Conservation (phyloP, 2,888 invertebrate genomes). For the Idaea dimidiata region DNA sequence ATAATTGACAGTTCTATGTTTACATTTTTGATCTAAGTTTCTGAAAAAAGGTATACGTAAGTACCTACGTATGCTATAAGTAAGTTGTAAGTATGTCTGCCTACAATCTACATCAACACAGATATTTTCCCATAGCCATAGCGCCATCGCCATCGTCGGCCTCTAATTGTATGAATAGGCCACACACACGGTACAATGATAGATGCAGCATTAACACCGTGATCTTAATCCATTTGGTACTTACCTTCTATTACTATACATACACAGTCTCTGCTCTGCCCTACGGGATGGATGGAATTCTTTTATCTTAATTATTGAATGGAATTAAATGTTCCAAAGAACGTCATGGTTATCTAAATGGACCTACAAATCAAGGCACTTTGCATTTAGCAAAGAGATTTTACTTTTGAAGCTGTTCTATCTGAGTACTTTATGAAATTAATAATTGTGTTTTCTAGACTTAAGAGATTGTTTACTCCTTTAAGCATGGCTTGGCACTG, state of each 20-base stretch:
- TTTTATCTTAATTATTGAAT: constrained; percentile 6
- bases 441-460: too few species aligned
- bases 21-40: too few species aligned
- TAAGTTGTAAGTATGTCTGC: not conserved
- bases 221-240: constrained; percentile 25
- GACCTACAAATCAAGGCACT: not conserved
- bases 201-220: constrained; percentile 41
- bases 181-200: constrained; percentile 41
- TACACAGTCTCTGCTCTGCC: not conserved
- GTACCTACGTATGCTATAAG: not conserved
- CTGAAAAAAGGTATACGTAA: too few species aligned
- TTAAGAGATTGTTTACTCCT: too few species aligned
- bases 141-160: constrained; percentile 22
- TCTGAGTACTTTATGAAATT: too few species aligned
- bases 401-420: too few species aligned
- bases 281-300: constrained; percentile 3
- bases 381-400: constrained; percentile 13
- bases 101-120: not conserved
- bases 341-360: not conserved
- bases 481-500: too few species aligned
- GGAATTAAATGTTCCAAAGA: not conserved
- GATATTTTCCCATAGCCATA: not conserved
- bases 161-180: constrained; percentile 37
- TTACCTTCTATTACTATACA: too few species aligned
- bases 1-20: too few species aligned